phyloP scores from a whole-genome alignment of 1,140 invertebrate species.

The Mylabris phalerata region DNA sequence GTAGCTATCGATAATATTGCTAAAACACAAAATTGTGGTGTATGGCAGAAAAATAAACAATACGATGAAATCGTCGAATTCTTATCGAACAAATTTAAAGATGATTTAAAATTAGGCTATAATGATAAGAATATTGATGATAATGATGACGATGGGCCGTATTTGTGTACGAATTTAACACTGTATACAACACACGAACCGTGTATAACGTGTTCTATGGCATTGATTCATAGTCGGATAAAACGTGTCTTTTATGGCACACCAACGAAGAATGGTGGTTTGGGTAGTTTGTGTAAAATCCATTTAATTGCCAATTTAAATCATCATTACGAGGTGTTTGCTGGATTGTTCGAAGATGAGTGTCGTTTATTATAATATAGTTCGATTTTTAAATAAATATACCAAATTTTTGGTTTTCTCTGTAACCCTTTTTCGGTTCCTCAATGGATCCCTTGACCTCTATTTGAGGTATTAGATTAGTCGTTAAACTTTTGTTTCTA shows the following conservation, averaged over 20 bases:
- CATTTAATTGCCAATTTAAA: constrained; percentile 77
- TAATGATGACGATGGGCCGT: constrained; percentile 49
- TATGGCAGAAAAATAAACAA: constrained; percentile 46
- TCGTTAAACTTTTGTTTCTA: too few species aligned
- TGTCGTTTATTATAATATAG: constrained; percentile 13
- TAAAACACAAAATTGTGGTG: constrained; percentile 70
- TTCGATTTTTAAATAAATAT: too few species aligned
- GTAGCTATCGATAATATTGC: constrained; percentile 80
- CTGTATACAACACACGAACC: constrained; percentile 79
- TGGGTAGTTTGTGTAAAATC: constrained; percentile 64
- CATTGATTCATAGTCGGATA: constrained; percentile 79
- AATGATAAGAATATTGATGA: not conserved
- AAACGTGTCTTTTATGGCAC: constrained; percentile 73
- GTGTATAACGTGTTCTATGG: constrained; percentile 93
- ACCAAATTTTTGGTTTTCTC: too few species aligned
- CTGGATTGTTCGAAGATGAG: constrained; percentile 27
- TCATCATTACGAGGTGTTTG: constrained; percentile 82
- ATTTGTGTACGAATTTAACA: constrained; percentile 87
- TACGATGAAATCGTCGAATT: constrained; percentile 2
- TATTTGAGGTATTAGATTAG: not conserved
- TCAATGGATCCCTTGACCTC: constrained; percentile 12
- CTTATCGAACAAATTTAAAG: not conserved
- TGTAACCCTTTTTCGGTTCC: too few species aligned
- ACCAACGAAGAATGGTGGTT: constrained; percentile 55
- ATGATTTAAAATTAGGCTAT: constrained; percentile 5